These are phyloP conservation scores for Aphis craccivora DNA, from an alignment of 1,140 invertebrate genomes.

Conservation along the genomic window DNA sequence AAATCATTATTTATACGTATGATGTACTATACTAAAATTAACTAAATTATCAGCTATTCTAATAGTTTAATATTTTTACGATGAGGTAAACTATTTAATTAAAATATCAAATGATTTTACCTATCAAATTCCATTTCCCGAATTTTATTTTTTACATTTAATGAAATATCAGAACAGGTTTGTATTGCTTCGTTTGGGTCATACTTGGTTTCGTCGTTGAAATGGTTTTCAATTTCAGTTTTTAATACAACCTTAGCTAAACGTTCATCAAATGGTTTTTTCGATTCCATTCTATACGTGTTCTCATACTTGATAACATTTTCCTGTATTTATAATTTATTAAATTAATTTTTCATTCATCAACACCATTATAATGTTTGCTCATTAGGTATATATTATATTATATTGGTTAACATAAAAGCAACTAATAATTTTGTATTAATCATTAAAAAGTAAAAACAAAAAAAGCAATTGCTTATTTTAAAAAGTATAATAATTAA, in stretches of 20 bases:
- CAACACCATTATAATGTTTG: not conserved
- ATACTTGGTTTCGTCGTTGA: slow-evolving; percentile 65
- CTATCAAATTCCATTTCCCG: slow-evolving; percentile 67
- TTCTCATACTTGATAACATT: slow-evolving; percentile 65
- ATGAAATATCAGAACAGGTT: slow-evolving; percentile 64
- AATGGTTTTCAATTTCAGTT: slow-evolving; percentile 64
- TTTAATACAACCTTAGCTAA: slow-evolving; percentile 65
- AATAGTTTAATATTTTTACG: not conserved
- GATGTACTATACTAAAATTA: not conserved
- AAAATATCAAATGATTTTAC: slow-evolving; percentile 61
- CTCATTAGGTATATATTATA: not conserved
- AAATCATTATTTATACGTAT: not conserved
- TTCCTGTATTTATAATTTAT: not conserved
- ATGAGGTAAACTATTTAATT: not conserved
- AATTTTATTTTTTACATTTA: slow-evolving; percentile 65
- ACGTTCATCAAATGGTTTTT: slow-evolving; percentile 66
- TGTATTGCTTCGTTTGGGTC: slow-evolving; percentile 64
- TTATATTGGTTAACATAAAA: no score
- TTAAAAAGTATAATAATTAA: no score
- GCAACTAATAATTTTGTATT: not conserved
- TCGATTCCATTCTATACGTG: slow-evolving; percentile 66
- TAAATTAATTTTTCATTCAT: not conserved
- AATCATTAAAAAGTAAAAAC: not conserved
- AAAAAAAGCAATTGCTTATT: no score
- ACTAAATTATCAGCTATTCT: not conserved